Evolutionary conservation across 2,113 vertebrate genomes (phyloP).

Genomic region (Megatriorchis doriae): DNA sequence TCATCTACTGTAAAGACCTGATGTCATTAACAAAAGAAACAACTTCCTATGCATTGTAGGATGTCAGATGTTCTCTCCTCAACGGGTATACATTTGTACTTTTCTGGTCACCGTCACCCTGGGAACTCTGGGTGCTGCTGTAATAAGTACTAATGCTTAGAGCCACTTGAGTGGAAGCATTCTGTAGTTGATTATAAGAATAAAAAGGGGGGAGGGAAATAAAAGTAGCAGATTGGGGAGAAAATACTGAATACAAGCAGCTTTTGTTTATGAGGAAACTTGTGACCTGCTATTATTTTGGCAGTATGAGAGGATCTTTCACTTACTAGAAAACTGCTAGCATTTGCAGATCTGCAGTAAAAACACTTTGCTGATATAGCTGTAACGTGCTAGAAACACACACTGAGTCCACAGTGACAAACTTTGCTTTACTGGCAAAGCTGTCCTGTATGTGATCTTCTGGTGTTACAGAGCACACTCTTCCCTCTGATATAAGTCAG

Average conservation of each 20-base stretch:
- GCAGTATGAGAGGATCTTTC: conserved; percentile 4
- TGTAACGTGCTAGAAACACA: background rate
- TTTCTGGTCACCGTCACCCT: background rate
- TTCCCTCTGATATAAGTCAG: background rate
- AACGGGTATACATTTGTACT: background rate
- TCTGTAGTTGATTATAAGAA: background rate
- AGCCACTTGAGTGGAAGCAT: background rate
- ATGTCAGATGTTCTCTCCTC: background rate
- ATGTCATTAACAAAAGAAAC: background rate
- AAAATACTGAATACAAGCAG: conserved; percentile 27
- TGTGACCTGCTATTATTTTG: conserved; percentile 45
- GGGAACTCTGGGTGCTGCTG: background rate
- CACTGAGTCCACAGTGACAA: background rate
- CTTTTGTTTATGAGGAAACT: conserved; percentile 33
- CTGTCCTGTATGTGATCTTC: background rate
- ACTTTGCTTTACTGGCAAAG: background rate
- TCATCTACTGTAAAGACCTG: background rate
- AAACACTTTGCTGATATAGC: background rate
- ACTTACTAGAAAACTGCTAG: conserved; percentile 18
- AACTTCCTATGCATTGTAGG: background rate
- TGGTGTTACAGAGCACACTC: background rate
- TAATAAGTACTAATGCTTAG: background rate
- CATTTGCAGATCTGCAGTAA: conserved; percentile 2
- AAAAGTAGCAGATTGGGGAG: background rate
- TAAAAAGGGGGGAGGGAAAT: background rate